Percentiles rank a stretch among this genome's conserved stretches.
Conservation (phyloP, 2,113 vertebrate genomes). For the Hydrochoerus hydrochaeris region DNA sequence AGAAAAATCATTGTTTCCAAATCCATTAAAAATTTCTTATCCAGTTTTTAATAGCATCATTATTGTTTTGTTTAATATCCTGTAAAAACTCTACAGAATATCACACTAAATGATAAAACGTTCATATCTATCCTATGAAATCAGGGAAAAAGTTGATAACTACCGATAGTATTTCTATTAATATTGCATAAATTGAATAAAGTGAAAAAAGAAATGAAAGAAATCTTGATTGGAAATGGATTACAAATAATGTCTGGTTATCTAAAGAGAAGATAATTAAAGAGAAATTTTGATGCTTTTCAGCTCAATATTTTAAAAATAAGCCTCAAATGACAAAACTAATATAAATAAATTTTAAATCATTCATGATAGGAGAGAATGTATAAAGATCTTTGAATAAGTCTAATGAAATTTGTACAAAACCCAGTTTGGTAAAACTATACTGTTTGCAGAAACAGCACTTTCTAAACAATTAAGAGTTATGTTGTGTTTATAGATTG, state of each 20-base stretch:
- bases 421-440: not conserved
- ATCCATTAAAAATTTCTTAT: not conserved
- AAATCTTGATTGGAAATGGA: not conserved
- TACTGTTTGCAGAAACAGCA: not conserved
- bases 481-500: not conserved
- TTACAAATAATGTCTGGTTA: not conserved
- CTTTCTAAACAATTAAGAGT: not conserved
- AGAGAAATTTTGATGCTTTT: not conserved
- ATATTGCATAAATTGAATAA: not conserved
- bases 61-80: not conserved
- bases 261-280: not conserved
- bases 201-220: not conserved
- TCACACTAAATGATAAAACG: not conserved
- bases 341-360: not conserved
- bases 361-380: not conserved
- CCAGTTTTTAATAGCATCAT: not conserved
- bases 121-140: not conserved
- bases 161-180: not conserved
- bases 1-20: constrained; percentile 3
- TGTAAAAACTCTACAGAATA: not conserved
- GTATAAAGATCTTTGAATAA: not conserved
- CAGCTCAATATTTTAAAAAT: not conserved
- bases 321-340: not conserved
- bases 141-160: not conserved
- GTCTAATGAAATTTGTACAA: not conserved